Evolutionary conservation across 2,113 vertebrate species (phyloP).

Genomic region (Crotalus viridis): DNA sequence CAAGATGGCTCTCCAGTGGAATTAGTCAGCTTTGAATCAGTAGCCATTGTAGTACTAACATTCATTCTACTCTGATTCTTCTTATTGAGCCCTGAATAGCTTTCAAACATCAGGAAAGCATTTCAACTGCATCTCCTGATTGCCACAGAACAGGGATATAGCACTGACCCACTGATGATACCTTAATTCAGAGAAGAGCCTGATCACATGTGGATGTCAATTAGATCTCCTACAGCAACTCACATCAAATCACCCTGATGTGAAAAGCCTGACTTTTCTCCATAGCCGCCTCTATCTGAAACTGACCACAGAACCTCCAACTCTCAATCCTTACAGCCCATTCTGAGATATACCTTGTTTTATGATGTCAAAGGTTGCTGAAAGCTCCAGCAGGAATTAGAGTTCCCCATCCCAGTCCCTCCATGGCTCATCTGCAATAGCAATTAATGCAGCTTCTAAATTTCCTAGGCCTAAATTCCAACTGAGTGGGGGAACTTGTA

Average conservation of each 20-base stretch:
- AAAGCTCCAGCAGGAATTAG: neutral
- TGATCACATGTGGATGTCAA: neutral
- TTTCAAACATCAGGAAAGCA: neutral
- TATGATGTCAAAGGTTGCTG: neutral
- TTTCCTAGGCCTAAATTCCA: neutral
- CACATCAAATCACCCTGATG: neutral
- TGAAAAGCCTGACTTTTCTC: neutral
- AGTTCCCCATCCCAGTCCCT: neutral
- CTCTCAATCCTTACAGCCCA: neutral
- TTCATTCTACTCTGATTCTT: neutral
- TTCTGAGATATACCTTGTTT: neutral
- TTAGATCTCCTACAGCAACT: neutral
- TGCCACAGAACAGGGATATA: neutral
- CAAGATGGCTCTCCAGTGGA: neutral
- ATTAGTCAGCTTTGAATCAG: neutral
- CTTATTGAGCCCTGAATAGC: neutral
- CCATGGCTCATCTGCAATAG: neutral
- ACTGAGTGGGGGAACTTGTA: neutral
- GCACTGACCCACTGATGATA: neutral
- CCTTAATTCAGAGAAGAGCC: neutral
- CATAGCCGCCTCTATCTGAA: neutral
- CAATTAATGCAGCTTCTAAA: neutral
- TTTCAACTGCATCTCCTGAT: neutral
- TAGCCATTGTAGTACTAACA: neutral
- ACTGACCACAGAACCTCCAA: neutral